These are phyloP conservation scores for Galeruca laticollis DNA, from an alignment of 2,888 invertebrate species.

Conservation along the genomic window DNA sequence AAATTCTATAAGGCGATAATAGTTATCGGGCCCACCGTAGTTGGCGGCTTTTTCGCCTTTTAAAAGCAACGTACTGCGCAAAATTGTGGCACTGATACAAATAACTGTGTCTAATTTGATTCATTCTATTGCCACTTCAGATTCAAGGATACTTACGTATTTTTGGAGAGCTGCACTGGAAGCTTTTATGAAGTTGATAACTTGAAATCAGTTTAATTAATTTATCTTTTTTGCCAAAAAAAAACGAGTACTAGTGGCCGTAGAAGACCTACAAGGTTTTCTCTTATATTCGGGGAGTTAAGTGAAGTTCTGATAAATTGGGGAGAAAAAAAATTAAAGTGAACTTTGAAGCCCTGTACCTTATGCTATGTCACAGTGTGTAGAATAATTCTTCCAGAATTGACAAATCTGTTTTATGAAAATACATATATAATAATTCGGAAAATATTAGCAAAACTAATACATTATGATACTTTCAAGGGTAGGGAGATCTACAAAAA, in stretches of 20 bases:
- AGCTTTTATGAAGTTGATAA: neutral
- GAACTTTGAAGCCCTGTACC: too few relatives aligned
- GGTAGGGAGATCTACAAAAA: too few relatives aligned
- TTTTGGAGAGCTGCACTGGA: neutral
- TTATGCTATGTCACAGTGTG: too few relatives aligned
- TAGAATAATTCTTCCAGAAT: too few relatives aligned
- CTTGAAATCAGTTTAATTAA: neutral
- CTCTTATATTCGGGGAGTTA: too few relatives aligned
- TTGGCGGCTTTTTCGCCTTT: slow-evolving; percentile 32
- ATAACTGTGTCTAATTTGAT: slow-evolving; percentile 40
- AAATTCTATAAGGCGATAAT: slow-evolving; percentile 61
- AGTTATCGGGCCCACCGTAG: slow-evolving; percentile 57
- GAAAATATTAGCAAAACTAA: too few relatives aligned
- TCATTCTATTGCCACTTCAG: slow-evolving; percentile 26
- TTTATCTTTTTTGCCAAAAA: neutral
- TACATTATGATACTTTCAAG: too few relatives aligned
- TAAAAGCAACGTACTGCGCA: slow-evolving; percentile 57
- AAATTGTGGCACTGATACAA: slow-evolving; percentile 60
- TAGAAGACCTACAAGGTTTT: too few relatives aligned
- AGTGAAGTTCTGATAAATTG: too few relatives aligned
- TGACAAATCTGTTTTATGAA: too few relatives aligned
- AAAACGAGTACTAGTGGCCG: neutral
- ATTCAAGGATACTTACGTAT: slow-evolving; percentile 10
- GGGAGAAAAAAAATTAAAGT: too few relatives aligned
- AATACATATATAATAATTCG: too few relatives aligned